Evolutionary conservation across 1,140 invertebrate genomes (phyloP), one percentile per base, ranked within the genome.

Genomic region (Steinernema feltiae): DNA sequence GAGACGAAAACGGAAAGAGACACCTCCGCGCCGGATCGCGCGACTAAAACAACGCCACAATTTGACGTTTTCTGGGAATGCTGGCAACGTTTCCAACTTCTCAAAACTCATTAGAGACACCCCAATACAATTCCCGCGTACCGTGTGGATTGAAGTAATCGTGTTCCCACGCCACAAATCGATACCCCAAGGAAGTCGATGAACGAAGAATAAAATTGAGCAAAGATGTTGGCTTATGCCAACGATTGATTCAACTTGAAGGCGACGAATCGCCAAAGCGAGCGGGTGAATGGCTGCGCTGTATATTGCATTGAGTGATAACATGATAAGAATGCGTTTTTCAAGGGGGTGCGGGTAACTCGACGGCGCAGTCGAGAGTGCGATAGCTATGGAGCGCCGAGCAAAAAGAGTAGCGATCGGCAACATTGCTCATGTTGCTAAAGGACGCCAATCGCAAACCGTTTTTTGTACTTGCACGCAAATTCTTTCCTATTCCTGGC

Each of bases 301-400:
- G 53, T 63, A 15, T 63, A 63, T 63, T 63, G 53, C 53, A 63
- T 21, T n/a, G 53, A 63, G 53, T 63, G 53, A 63, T 63, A 63
- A 63, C 53, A 27, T 63, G 53, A 63, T 63, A 63, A 63, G 53
- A 63, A 63, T 63, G 12, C 15, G 15, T 12, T 27, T 63, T 46
- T 46, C 7, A 46, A 46, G 7, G 41, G 7, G 7, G n/a, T 46
- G n/a, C 41, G 15, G 24, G 53, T 21, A 27, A 15, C 53, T 27
- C 15, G 53, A 3, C 15, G 53, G 3, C 7, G 15, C 53, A 63
- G 53, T 63, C 24, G 12, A 27, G 53, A n/a, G 15, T 3, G 53
- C 24, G 53, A 63, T 27, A n/a, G 53, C 24, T 21, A 27, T 27
- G 12, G 3, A 63, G 15, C 24, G 3, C 53, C 15, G 7, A 12